phyloP scores from a whole-genome alignment of 2,797 vertebrate genomes.

The Dendrocincla tyrannina region DNA sequence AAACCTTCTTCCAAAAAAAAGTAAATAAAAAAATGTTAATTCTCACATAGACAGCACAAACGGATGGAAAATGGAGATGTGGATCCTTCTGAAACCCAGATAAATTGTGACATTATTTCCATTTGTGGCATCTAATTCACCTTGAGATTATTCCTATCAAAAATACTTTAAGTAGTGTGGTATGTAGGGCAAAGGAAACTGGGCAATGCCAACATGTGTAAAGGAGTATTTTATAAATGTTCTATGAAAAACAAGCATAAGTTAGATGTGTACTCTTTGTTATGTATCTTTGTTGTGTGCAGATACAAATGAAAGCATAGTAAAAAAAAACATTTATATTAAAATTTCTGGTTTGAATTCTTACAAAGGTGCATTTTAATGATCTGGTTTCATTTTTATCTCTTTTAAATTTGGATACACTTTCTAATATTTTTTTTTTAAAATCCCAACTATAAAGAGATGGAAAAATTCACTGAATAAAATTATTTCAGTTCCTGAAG shows the following conservation, averaged over 20 bases:
- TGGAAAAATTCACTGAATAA: not conserved
- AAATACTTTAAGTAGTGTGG: not conserved
- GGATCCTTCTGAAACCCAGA: slow-evolving; percentile 7
- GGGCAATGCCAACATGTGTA: not conserved
- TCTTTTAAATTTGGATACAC: not conserved
- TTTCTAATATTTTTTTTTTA: not conserved
- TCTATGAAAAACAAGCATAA: not conserved
- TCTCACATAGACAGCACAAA: not conserved
- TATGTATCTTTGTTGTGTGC: not conserved
- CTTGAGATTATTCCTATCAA: not conserved
- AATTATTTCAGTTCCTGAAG: not conserved
- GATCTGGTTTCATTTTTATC: not conserved
- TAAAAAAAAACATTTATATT: not conserved
- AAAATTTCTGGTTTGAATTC: not conserved
- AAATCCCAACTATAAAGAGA: not conserved
- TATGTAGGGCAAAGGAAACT: not conserved
- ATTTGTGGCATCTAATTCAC: slow-evolving; percentile 17
- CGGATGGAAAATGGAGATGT: not conserved
- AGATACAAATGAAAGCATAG: not conserved
- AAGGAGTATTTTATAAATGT: not conserved
- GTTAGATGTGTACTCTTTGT: not conserved
- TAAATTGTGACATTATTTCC: slow-evolving; percentile 20
- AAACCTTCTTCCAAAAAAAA: not conserved
- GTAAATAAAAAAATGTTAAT: not conserved
- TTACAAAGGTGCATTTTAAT: not conserved